These are phyloP conservation scores for Coptotermes formosanus DNA, from an alignment of 1,140 invertebrate species.

Conservation along the genomic window DNA sequence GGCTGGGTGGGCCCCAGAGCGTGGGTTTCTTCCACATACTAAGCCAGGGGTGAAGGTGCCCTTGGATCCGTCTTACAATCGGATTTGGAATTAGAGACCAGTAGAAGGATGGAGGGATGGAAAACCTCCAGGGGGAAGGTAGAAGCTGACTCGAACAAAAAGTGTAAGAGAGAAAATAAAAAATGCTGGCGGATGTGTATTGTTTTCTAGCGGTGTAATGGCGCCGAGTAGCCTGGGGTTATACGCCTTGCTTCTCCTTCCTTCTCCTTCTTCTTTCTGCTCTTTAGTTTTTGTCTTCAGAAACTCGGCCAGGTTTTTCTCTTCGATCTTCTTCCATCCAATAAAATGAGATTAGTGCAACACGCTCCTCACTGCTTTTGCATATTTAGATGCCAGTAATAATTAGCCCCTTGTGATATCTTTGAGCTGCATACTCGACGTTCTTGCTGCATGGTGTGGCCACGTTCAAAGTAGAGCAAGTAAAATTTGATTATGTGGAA, in stretches of 20 bases:
- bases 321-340: background rate
- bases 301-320: conserved; percentile 1
- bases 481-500: too few relatives aligned
- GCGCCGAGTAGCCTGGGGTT: background rate
- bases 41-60: too few relatives aligned
- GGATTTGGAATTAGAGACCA: background rate
- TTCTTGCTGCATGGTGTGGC: too few relatives aligned
- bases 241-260: background rate
- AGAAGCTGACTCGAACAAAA: background rate
- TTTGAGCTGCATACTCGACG: background rate
- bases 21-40: too few relatives aligned
- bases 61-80: background rate
- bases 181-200: conserved; percentile 8
- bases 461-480: too few relatives aligned
- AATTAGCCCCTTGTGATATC: background rate
- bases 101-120: background rate
- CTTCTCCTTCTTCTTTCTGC: background rate
- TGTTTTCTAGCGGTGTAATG: conserved; percentile 14
- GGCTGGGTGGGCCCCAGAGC: too few relatives aligned
- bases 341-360: background rate
- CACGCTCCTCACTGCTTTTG: background rate
- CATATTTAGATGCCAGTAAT: background rate
- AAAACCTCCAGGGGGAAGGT: background rate
- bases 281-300: background rate
- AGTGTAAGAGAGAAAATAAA: conserved; percentile 12